Conservation (phyloP, 2,888 invertebrate genomes). For the Erpobdella octoculata region DNA sequence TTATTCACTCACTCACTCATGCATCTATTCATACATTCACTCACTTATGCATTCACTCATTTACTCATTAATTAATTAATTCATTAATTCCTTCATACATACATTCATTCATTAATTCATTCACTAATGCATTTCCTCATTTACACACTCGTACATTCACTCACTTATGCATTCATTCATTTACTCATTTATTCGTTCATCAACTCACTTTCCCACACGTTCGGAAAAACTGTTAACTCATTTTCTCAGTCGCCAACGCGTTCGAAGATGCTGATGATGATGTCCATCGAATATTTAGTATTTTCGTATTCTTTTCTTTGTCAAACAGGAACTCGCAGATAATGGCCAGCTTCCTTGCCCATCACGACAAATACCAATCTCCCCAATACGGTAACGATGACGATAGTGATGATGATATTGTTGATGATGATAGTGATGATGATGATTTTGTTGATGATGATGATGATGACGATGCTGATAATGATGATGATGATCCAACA, state of each 20-base stretch:
- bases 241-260: no score
- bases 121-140: not conserved
- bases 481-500: constrained; percentile 8
- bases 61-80: not conserved
- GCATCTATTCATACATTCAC: not conserved
- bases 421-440: not conserved
- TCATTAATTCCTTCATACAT: not conserved
- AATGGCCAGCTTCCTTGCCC: constrained; percentile 3
- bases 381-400: not conserved
- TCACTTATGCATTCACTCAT: not conserved
- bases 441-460: not conserved
- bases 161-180: not conserved
- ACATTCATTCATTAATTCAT: not conserved
- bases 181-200: not conserved
- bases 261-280: no score
- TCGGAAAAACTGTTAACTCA: no score
- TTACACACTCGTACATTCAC: not conserved
- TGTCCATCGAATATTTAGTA: no score
- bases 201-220: no score
- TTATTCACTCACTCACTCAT: no score
- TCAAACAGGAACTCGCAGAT: not conserved
- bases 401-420: not conserved
- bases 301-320: not conserved
- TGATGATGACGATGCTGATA: not conserved
- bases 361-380: constrained; percentile 6